Conservation (phyloP, 1,140 invertebrate species). For the Euglossa dilemma region DNA sequence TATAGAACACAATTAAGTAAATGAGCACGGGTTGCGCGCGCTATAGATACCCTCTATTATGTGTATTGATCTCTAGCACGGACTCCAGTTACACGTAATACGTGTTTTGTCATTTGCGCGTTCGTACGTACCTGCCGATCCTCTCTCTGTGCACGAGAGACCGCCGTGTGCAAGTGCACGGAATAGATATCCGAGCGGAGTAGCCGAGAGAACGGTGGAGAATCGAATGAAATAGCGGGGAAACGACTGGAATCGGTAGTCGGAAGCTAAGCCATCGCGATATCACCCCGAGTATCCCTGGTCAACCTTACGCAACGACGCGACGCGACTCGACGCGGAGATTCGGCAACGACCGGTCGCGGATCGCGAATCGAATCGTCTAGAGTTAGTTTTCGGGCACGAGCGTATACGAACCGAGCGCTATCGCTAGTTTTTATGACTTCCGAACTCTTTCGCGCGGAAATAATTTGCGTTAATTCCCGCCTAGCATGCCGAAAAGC, state of each 20-base stretch:
- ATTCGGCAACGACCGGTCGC: neutral
- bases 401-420: neutral
- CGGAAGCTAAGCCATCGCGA: neutral
- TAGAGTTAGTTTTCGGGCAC: neutral
- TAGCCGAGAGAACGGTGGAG: slow-evolving; percentile 25
- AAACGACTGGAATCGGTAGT: neutral
- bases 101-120: slow-evolving; percentile 80
- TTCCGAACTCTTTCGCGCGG: slow-evolving; percentile 1
- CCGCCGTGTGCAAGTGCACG: slow-evolving; percentile 54
- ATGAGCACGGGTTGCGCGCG: slow-evolving; percentile 81
- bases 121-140: slow-evolving; percentile 69
- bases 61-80: slow-evolving; percentile 81
- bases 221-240: slow-evolving; percentile 5
- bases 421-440: neutral
- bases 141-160: slow-evolving; percentile 26
- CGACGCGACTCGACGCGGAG: neutral
- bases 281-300: neutral
- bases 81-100: slow-evolving; percentile 80
- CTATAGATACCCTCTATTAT: slow-evolving; percentile 82
- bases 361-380: neutral
- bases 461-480: slow-evolving; percentile 19
- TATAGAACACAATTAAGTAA: slow-evolving; percentile 83
- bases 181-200: slow-evolving; percentile 47
- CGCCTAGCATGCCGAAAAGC: neutral
- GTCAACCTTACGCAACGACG: no score